Evolutionary conservation across 1,140 invertebrate genomes (phyloP).

Genomic region (Leptinotarsa undecemlineata): DNA sequence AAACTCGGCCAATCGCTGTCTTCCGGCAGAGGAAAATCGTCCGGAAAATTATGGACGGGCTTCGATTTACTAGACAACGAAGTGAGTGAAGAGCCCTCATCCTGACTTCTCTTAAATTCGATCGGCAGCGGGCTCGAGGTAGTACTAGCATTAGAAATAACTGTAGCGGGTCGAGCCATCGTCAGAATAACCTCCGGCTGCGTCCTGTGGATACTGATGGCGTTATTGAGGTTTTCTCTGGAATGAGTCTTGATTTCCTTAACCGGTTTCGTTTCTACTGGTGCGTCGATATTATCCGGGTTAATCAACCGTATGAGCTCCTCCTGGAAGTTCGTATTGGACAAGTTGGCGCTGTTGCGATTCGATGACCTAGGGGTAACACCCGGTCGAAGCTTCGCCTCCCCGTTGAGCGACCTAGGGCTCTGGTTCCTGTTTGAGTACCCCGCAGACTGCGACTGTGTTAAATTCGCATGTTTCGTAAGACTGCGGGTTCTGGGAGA

Average conservation of each 20-base stretch:
- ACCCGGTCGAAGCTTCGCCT: conserved; percentile 58
- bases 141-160: conserved; percentile 69
- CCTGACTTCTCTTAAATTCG: conserved; percentile 65
- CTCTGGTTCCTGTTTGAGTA: conserved; percentile 64
- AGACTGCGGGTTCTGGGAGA: conserved; percentile 59
- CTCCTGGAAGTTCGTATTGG: conserved; percentile 77
- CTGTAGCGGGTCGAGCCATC: conserved; percentile 72
- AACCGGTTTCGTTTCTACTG: conserved; percentile 43
- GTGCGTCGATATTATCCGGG: conserved; percentile 72
- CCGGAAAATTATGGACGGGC: conserved; percentile 39
- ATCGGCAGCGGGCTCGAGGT: conserved; percentile 64
- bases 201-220: conserved; percentile 47
- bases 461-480: conserved; percentile 48
- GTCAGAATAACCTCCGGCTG: conserved; percentile 70
- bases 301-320: conserved; percentile 88
- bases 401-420: conserved; percentile 61
- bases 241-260: conserved; percentile 50
- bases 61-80: conserved; percentile 39
- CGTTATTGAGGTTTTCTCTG: conserved; percentile 61
- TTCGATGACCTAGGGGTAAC: conserved; percentile 55
- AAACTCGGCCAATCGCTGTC: conserved; percentile 77
- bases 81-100: conserved; percentile 51
- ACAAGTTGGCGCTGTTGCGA: conserved; percentile 67
- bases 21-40: conserved; percentile 62
- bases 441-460: conserved; percentile 50